Evolutionary conservation across 2,797 vertebrate species (phyloP), one percentile per base, ranked within the genome.

Genomic region (Chelonia mydas): DNA sequence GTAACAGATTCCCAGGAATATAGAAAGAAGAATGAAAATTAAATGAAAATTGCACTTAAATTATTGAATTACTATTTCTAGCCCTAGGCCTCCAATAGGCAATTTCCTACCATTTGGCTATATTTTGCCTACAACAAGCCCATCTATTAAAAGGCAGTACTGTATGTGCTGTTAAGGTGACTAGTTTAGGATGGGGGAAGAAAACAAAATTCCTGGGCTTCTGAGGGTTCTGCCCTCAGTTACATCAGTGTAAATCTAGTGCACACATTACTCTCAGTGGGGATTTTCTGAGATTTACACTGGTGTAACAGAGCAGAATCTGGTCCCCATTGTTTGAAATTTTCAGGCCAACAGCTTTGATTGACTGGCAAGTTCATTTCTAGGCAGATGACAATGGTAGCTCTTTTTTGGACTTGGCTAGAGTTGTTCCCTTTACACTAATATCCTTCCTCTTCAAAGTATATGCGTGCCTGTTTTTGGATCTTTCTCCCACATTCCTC

Each of bases 1-100:
- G 86, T 86, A 90, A 91, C n/a, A 90, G 91, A 79, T 31, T 86
- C 93, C 74, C 33, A 65, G 59, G 85, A 90, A 92, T 82, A 96
- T 15, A 92, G 51, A 90, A 91, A 77, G 92, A 54, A 49, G 90
- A 89, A 81, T 86, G 81, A 88, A 89, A 88, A 33, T 77, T 53
- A 92, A 93, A 76, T 41, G 57, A 87, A 76, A 92, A 94, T 86
- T 37, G 89, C 6, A 31, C 6, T 9, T n/a, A 27, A 78, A 17
- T 74, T n/a, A 83, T 65, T 88, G 28, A 54, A 85, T 92, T 83
- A 72, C 37, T 50, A 84, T 78, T 88, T 83, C 68, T 68, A 41
- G 37, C 47, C 11, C 3, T 1, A 1, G 25, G 91, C 11, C 59
- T 57, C 57, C 16, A 81, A 59, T 17, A 93, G 51, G 54, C 57